phyloP scores from a whole-genome alignment of 2,888 invertebrate genomes.

The Drosophila seclusa region DNA sequence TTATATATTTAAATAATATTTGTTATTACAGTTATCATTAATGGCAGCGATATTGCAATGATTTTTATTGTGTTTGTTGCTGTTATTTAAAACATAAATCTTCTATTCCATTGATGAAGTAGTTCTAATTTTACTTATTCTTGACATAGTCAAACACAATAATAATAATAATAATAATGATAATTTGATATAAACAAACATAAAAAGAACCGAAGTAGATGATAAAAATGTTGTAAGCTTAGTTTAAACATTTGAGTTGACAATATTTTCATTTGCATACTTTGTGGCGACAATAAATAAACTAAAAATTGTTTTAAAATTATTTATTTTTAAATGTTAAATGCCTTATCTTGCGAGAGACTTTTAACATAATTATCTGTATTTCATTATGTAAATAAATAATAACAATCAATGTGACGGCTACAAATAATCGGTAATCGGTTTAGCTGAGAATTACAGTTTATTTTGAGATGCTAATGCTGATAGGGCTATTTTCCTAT shows the following conservation, averaged over 20 bases:
- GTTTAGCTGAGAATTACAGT: conserved; percentile 20
- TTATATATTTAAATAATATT: background rate
- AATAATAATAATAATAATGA: background rate
- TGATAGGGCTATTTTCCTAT: conserved; percentile 41
- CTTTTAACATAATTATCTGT: background rate
- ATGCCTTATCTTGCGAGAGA: background rate
- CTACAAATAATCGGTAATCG: background rate
- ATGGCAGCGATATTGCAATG: background rate
- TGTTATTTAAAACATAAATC: background rate
- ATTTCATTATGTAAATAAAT: background rate
- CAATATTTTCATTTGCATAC: conserved; percentile 13
- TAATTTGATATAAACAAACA: background rate
- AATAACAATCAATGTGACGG: background rate
- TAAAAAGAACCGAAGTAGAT: background rate
- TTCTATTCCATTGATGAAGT: background rate
- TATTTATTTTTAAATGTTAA: background rate
- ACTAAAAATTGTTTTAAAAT: background rate
- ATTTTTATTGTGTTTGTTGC: background rate
- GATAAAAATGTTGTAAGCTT: background rate
- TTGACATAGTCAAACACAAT: background rate
- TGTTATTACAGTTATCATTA: background rate
- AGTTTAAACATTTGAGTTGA: no score
- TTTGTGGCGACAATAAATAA: conserved; percentile 3
- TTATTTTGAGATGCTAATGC: conserved; percentile 27
- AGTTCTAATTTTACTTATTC: background rate